Base-by-base conservation (phyloP, 2,888 invertebrate species). In the Electrophaes corylata region DNA sequence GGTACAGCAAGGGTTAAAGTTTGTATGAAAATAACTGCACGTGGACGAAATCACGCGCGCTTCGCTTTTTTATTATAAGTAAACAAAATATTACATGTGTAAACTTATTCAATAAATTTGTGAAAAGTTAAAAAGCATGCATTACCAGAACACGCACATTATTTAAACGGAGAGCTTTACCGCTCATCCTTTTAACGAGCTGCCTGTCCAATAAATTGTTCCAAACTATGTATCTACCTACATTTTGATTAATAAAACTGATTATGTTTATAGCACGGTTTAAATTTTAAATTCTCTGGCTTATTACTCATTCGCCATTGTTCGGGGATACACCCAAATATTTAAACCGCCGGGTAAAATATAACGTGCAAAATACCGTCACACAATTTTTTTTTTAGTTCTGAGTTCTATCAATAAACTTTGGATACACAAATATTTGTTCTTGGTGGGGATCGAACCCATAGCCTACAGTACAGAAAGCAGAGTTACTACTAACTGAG, bases 131-230 rank as follows among this genome's bases (percentile, higher is more conserved):
- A 72, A 76, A 74, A 70, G 71, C 76, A 79, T 76, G 74, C 73
- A 76, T 78, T 76, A 79, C 77, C 75, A 75, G 73, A 75, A 76
- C 73, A 72, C 71, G 74, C 71, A 75, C 76, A 81, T 83, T 81
- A 83, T 84, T 83, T 85, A 75, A 81, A 77, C 72, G 57, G 71
- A 76, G 75, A 78, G 83, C 80, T 83, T 85, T 82, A 75, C 69
- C 75, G 74, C 71, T 82, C 80, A 87, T 86, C 84, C 87, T 78
- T 79, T 79, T 86, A 84, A 86, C 80, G 83, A 83, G 82, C 74
- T 81, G 71, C 60, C 76, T 83, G 79, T 82, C 82, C 81, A 78
- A 85, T 86, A 86, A 86, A 87, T 86, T 83, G 75, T 78, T 79
- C 77, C 70, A 73, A 80, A 81, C 79, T 81, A 79, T 79, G 76